Conservation (phyloP, 2,888 invertebrate species). For the Epinotia nisella region DNA sequence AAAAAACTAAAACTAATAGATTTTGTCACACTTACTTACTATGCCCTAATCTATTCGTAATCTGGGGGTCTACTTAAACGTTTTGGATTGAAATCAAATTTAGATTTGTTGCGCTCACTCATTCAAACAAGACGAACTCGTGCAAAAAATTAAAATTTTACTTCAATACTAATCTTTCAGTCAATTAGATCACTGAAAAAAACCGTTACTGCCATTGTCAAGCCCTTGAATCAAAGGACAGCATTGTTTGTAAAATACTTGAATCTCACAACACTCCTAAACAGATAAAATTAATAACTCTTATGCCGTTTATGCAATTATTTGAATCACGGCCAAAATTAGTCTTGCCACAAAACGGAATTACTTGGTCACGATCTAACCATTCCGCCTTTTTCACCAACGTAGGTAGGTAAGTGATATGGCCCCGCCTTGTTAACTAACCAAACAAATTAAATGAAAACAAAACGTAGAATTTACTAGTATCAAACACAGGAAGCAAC, state of each 20-base stretch:
- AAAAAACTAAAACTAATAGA: too few relatives aligned
- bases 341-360: constrained; percentile 27
- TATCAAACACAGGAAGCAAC: constrained; percentile 14
- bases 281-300: constrained; percentile 32
- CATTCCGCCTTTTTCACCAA: constrained; percentile 29
- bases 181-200: not conserved
- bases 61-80: not conserved
- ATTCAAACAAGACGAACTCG: too few relatives aligned
- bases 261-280: constrained; percentile 25
- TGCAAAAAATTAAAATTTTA: too few relatives aligned
- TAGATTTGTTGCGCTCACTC: too few relatives aligned
- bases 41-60: not conserved
- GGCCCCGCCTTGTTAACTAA: constrained; percentile 2
- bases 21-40: not conserved
- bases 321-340: constrained; percentile 33
- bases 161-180: too few relatives aligned
- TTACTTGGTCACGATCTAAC: constrained; percentile 43
- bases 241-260: constrained; percentile 34
- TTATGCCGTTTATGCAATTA: constrained; percentile 39
- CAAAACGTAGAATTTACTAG: not conserved
- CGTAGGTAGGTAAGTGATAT: constrained; percentile 28
- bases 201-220: not conserved
- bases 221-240: not conserved
- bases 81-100: too few relatives aligned
- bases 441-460: not conserved